These are phyloP conservation scores for Stenoptilia bipunctidactyla DNA, from an alignment of 2,888 invertebrate genomes.

Conservation along the genomic window DNA sequence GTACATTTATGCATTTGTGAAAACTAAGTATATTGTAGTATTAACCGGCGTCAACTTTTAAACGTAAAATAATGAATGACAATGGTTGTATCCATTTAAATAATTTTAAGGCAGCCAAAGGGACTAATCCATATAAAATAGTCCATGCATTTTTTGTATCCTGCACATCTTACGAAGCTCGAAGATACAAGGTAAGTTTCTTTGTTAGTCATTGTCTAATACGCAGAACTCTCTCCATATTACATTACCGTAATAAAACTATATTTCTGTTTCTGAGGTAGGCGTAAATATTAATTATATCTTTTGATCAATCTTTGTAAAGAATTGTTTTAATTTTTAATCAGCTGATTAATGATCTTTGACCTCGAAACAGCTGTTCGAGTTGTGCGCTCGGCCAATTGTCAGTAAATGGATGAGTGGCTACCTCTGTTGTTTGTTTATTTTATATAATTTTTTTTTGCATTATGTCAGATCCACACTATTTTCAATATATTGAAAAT, in stretches of 20 bases:
- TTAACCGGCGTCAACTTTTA: slow-evolving; percentile 8
- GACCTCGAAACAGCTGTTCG: slow-evolving; percentile 54
- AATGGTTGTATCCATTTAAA: slow-evolving; percentile 84
- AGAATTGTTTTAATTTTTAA: slow-evolving; percentile 21
- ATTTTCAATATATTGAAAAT: no score
- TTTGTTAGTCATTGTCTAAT: neutral
- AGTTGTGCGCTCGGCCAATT: slow-evolving; percentile 5
- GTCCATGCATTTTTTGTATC: slow-evolving; percentile 90
- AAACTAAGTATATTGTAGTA: neutral
- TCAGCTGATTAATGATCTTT: slow-evolving; percentile 62
- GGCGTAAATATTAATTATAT: no score
- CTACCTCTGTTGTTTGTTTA: slow-evolving; percentile 13
- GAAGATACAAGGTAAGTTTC: slow-evolving; percentile 81
- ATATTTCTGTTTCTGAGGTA: no score
- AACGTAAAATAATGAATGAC: slow-evolving; percentile 70
- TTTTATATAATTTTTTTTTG: slow-evolving; percentile 1
- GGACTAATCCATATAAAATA: slow-evolving; percentile 79
- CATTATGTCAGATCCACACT: slow-evolving; percentile 9
- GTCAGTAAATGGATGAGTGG: slow-evolving; percentile 9
- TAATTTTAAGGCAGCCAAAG: slow-evolving; percentile 83
- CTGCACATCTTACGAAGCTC: slow-evolving; percentile 83
- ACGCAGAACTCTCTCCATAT: no score
- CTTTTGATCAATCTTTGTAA: neutral
- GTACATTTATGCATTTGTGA: no score
- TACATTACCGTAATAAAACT: no score